Conservation (phyloP, 2,888 invertebrate genomes). For the Hypselothyrea guttata region DNA sequence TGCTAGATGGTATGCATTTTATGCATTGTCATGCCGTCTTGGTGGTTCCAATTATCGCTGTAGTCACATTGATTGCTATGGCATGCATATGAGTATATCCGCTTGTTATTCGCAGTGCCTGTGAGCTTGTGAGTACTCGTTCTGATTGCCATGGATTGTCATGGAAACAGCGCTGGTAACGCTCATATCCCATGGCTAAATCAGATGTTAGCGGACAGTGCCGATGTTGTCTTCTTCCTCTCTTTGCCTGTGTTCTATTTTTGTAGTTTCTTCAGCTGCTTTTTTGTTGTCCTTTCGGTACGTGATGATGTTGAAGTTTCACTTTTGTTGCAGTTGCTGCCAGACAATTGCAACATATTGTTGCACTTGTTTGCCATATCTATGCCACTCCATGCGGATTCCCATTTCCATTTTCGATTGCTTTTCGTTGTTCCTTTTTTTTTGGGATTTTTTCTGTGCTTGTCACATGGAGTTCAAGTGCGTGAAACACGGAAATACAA, state of each 20-base stretch:
- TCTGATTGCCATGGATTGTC: conserved; percentile 63
- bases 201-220: conserved; percentile 42
- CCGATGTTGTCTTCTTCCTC: conserved; percentile 13
- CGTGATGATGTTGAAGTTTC: conserved; percentile 65
- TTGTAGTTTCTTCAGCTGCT: conserved; percentile 17
- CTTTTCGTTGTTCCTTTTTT: conserved; percentile 16
- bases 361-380: conserved; percentile 45
- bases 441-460: conserved; percentile 31
- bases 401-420: conserved; percentile 52
- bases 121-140: conserved; percentile 39
- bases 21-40: conserved; percentile 37
- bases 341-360: conserved; percentile 68
- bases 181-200: conserved; percentile 51
- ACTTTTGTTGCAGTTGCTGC: conserved; percentile 55
- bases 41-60: conserved; percentile 60
- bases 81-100: conserved; percentile 2
- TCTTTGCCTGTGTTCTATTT: conserved; percentile 3
- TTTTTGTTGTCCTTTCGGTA: conserved; percentile 26
- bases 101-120: conserved; percentile 35
- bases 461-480: conserved; percentile 52
- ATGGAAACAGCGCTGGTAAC: conserved; percentile 62
- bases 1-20: conserved; percentile 23
- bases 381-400: conserved; percentile 12
- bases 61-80: conserved; percentile 34
- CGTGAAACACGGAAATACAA: conserved; percentile 18